phyloP scores from a whole-genome alignment of 2,113 vertebrate genomes.

The Euleptes europaea region DNA sequence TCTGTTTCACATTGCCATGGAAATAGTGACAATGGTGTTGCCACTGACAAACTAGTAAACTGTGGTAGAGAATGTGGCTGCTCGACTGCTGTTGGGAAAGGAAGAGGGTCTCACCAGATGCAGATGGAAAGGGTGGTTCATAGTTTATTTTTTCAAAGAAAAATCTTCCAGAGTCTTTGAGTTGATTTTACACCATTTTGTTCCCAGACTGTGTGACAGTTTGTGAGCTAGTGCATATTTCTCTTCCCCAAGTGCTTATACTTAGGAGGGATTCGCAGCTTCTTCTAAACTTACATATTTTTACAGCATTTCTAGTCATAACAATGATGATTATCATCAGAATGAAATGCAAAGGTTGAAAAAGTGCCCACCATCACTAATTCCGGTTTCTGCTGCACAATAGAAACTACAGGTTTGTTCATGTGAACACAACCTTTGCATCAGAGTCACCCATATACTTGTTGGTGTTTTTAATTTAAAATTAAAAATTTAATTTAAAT shows the following conservation, averaged over 20 bases:
- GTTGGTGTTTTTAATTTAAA: too few species aligned
- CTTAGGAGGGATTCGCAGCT: not conserved
- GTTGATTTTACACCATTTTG: not conserved
- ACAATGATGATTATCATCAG: not conserved
- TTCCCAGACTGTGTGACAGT: not conserved
- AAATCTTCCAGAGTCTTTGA: not conserved
- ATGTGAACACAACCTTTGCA: too few species aligned
- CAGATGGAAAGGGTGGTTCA: not conserved
- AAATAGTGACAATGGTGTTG: rapidly evolving
- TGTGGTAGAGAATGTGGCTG: not conserved
- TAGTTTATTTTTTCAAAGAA: rapidly evolving
- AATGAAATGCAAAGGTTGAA: not conserved
- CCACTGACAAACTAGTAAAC: not conserved
- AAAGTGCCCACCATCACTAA: not conserved
- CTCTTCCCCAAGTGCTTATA: not conserved
- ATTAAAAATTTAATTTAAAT: too few species aligned
- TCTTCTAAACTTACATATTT: not conserved
- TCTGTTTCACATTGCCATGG: not conserved
- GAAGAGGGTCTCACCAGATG: not conserved
- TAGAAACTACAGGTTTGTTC: too few species aligned
- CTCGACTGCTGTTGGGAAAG: not conserved
- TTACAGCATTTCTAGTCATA: not conserved
- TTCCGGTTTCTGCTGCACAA: too few species aligned
- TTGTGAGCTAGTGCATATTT: not conserved
- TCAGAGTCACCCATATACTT: too few species aligned